Percentiles rank a stretch among this genome's conserved stretches.
These are phyloP conservation scores for Parazoanthus atlanticus DNA, from an alignment of 92 coral and sea anemone genomes.

Conservation along the genomic window DNA sequence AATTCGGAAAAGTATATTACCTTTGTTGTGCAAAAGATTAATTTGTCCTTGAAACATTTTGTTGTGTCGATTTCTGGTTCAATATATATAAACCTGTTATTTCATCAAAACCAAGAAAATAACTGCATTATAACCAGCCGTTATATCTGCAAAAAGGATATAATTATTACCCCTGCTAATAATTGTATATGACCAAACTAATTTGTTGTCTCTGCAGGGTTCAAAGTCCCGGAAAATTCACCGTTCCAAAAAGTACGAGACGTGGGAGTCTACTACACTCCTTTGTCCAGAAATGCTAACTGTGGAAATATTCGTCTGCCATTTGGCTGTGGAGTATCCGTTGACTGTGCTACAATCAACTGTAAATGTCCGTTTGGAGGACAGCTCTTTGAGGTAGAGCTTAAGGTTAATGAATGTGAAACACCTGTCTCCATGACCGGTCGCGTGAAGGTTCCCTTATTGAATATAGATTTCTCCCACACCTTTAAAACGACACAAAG, in stretches of 20 bases:
- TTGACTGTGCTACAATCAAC: conserved; percentile 47
- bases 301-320: conserved; percentile 62
- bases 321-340: conserved; percentile 46
- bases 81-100: no score
- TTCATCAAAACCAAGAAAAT: no score
- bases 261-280: conserved; percentile 20
- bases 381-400: conserved; percentile 40
- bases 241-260: background rate
- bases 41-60: no score
- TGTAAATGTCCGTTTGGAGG: conserved; percentile 54
- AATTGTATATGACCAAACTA: no score
- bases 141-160: no score
- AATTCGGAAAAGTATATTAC: no score
- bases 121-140: no score
- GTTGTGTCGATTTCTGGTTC: no score
- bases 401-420: conserved; percentile 53
- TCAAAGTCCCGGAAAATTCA: background rate
- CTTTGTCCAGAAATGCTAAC: conserved; percentile 38
- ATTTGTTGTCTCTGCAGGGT: background rate
- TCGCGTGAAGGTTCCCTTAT: conserved; percentile 32
- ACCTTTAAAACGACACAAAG: conserved; percentile 52
- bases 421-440: conserved; percentile 48
- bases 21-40: no score
- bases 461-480: conserved; percentile 51
- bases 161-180: no score